Base-by-base conservation (phyloP, 2,888 invertebrate genomes). In the Panopea generosa region DNA sequence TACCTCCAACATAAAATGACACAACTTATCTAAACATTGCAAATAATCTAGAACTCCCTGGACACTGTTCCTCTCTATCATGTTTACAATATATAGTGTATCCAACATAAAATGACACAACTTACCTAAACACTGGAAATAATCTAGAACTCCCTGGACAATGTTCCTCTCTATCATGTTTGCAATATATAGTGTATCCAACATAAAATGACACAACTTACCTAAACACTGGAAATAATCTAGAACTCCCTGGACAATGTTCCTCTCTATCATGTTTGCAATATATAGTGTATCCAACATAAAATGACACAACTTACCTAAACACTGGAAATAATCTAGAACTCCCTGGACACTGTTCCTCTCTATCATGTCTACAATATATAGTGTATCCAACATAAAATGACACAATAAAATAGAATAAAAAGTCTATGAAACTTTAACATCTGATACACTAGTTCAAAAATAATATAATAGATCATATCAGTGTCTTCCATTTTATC, bases 11-110 rank as follows among this genome's bases (percentile, higher is more conserved):
- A n/a, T n/a, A n/a, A 33, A 33, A 33, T 33, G 6, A 33, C 33
- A 33, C 33, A 4, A 26, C 73, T 40, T 49, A 81, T 77, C 77
- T 72, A 81, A 52, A 70, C 77, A 75, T 47, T 94, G 94, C 86
- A 95, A 96, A 94, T 96, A 97, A 90, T 98, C 97, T 89, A 97
- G 96, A 77, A 98, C 91, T 0, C 97, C 97, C 26, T 95, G 95
- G 95, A 96, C 96, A 79, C 96, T 95, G 93, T 97, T 97, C 93
- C 97, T 97, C 91, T 98, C 98, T 75, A 98, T 96, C 93, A 98
- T 96, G 84, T 95, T 89, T 90, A 84, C 20, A 82, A 70, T 33
- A 68, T n/a, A n/a, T n/a, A n/a, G n/a, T n/a, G n/a, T n/a, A n/a
- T n/a, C n/a, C n/a, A n/a, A n/a, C n/a, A n/a, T n/a, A n/a, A n/a